These are phyloP conservation scores for Acomys russatus DNA, from an alignment of 2,797 vertebrate genomes.

Conservation along the genomic window DNA sequence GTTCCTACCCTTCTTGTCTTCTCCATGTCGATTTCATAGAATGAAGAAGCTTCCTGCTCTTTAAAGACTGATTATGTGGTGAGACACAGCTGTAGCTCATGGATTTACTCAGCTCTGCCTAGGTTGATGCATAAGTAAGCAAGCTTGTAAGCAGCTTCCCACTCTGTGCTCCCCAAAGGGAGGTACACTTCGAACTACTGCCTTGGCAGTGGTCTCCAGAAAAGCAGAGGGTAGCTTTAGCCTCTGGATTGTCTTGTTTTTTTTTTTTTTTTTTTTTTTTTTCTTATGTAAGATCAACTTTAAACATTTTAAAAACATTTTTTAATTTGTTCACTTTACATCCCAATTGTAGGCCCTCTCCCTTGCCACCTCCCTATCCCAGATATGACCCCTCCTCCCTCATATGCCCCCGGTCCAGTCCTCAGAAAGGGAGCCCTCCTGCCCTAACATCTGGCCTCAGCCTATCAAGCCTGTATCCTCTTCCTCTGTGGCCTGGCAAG, in stretches of 20 bases:
- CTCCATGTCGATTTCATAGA: background rate
- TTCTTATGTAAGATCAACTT: too few species aligned
- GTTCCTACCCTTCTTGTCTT: background rate
- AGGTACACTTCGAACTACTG: background rate
- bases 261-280: too few species aligned
- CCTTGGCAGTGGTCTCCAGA: rapidly evolving
- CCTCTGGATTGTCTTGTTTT: background rate
- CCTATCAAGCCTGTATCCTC: too few species aligned
- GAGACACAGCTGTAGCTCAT: background rate
- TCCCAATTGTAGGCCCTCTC: too few species aligned
- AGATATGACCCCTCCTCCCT: too few species aligned
- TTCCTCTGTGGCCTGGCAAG: too few species aligned
- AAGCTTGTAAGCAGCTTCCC: background rate
- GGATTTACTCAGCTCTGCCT: background rate
- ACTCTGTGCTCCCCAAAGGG: background rate
- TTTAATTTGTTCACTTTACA: too few species aligned
- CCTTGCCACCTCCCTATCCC: too few species aligned
- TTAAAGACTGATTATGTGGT: background rate
- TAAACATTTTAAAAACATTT: too few species aligned
- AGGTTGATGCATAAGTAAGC: background rate
- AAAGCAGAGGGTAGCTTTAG: background rate
- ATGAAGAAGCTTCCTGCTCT: background rate
- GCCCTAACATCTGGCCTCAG: too few species aligned
- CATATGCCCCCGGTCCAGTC: too few species aligned
- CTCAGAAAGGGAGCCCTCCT: too few species aligned